These are phyloP conservation scores for Cephonodes hylas DNA, from an alignment of 2,888 invertebrate genomes.

Conservation along the genomic window DNA sequence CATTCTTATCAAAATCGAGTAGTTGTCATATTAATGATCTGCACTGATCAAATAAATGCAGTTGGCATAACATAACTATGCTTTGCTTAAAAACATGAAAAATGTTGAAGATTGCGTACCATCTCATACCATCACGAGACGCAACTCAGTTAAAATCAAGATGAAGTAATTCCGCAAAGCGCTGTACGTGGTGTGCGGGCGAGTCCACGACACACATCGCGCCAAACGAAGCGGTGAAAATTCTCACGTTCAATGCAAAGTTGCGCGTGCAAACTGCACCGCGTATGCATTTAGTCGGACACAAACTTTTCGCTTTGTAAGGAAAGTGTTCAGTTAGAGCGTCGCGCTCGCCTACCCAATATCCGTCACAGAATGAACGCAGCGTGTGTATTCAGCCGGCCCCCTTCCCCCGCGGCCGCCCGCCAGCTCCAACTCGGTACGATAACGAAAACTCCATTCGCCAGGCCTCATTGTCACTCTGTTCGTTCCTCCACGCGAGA, in stretches of 20 bases:
- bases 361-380: slow-evolving; percentile 58
- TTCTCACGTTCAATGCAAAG: slow-evolving; percentile 44
- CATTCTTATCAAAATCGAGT: too few species aligned
- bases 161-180: background rate
- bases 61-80: too few species aligned
- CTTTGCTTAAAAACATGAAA: too few species aligned
- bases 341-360: slow-evolving; percentile 61
- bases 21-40: too few species aligned
- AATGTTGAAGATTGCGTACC: too few species aligned
- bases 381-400: slow-evolving; percentile 56
- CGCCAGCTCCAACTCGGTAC: slow-evolving; percentile 31
- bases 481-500: slow-evolving; percentile 16
- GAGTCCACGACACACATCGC: background rate
- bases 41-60: too few species aligned
- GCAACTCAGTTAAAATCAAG: background rate
- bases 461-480: slow-evolving; percentile 44
- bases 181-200: background rate
- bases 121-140: too few species aligned
- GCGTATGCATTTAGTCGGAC: slow-evolving; percentile 68
- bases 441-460: slow-evolving; percentile 58
- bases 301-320: slow-evolving; percentile 71
- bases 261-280: slow-evolving; percentile 52
- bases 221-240: background rate
- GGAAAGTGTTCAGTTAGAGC: slow-evolving; percentile 65
- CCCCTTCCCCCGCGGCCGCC: slow-evolving; percentile 24